Base-by-base conservation (phyloP, 1,140 invertebrate genomes). In the Zaprionus africanus region DNA sequence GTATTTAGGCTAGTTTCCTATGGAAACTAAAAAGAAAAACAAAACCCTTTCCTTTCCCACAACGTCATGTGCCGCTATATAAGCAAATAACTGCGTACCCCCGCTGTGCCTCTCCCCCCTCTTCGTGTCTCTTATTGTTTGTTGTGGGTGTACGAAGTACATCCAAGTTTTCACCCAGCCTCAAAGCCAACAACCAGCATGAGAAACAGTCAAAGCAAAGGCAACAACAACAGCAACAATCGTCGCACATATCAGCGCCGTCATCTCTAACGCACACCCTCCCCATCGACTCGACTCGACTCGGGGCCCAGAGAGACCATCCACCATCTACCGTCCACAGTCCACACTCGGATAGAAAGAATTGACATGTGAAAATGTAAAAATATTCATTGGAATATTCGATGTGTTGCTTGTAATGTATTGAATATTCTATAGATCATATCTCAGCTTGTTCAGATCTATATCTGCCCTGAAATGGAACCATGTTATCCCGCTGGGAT, bases 41-140 rank as follows among this genome's bases (percentile, higher is more conserved):
- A 76, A 70, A 46, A 72, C 74, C 61, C 74, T 76, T 81, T 78
- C 17, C 60, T 63, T 83, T 83, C 81, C 81, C 81, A 84, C 60
- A 73, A 49, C 60, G 38, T 71, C 71, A 79, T 65, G 81, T 82
- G 81, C 81, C 81, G 81, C 81, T 83, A 83, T 67, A 83, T 77
- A 83, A 64, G 74, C 67, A 85, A 85, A 81, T 81, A 81, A 62
- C 68, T 62, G 74, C 68, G 68, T 71, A 76, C 38, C 34, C 66
- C 24, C 15, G 31, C 31, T 31, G 28, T 7, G 28, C 51, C 43
- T 43, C 13, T 5, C 4, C 0, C 7, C n/a, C 49, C 31, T 11
- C 38, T 5, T 34, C 31, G 12, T 22, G 11, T 34, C 46, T 26
- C 54, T 19, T 36, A 63, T 75, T 71, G 60, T 65, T 72, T 56